Percentiles rank a stretch among this genome's conserved stretches.
Evolutionary conservation across 1,140 invertebrate genomes (phyloP).

Genomic region (Anoplolepis gracilipes): DNA sequence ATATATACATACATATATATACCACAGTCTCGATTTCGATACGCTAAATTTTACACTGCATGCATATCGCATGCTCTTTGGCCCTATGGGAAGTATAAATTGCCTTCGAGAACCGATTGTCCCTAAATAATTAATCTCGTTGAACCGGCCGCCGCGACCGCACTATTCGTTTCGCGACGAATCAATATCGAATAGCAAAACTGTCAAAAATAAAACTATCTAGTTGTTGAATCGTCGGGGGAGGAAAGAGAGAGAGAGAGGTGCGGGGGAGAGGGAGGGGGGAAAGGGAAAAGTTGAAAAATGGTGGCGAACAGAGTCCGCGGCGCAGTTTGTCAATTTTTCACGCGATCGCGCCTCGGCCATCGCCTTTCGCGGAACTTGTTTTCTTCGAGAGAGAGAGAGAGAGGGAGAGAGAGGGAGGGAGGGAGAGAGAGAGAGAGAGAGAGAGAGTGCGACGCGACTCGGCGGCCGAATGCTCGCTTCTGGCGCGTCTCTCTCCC

Average conservation of each 20-base stretch:
- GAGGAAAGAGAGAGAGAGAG: background rate
- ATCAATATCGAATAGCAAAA: conserved; percentile 57
- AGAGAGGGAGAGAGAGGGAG: background rate
- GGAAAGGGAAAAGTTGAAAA: too few relatives aligned
- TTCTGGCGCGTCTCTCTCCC: background rate
- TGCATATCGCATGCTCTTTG: conserved; percentile 35
- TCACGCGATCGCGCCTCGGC: conserved; percentile 29
- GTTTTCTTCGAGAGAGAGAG: conserved; percentile 25
- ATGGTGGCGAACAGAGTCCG: background rate
- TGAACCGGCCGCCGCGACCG: conserved; percentile 9
- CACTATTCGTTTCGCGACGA: conserved; percentile 23
- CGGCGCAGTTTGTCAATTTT: conserved; percentile 51
- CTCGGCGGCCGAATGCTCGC: too few relatives aligned
- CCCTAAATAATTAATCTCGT: conserved; percentile 56
- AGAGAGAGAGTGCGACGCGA: too few relatives aligned
- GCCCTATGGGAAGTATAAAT: conserved; percentile 51
- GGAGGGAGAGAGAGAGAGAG: background rate
- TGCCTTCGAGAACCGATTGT: conserved; percentile 38
- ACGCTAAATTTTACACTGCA: conserved; percentile 7
- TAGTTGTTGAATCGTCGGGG: conserved; percentile 10
- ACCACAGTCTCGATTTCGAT: background rate
- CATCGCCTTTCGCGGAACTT: conserved; percentile 37
- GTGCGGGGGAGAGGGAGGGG: background rate
- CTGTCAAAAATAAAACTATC: conserved; percentile 55
- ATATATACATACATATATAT: background rate